A percentile compares a stretch with the other conserved stretches of the same genome.
These are phyloP conservation scores for Euproctis similis DNA, from an alignment of 2,888 invertebrate species.

Conservation along the genomic window DNA sequence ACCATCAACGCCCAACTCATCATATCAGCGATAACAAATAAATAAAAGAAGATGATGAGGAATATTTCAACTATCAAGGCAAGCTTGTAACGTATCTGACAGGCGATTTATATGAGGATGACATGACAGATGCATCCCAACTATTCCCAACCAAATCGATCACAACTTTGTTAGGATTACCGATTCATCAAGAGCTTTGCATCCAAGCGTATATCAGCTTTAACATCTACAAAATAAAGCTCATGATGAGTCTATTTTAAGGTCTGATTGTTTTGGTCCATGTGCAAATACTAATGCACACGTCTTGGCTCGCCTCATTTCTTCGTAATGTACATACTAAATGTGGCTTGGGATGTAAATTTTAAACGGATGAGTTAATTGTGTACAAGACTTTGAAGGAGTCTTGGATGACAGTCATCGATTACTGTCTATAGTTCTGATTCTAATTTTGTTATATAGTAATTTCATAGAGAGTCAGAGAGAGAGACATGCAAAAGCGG, in stretches of 20 bases:
- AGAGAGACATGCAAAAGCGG: no score
- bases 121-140: constrained; percentile 30
- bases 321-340: constrained; percentile 19
- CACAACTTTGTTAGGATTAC: constrained; percentile 28
- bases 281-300: no score
- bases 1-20: constrained; percentile 10
- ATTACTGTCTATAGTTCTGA: constrained; percentile 2
- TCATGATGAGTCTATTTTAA: no score
- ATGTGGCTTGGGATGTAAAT: constrained; percentile 5
- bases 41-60: no score
- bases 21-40: constrained; percentile 6
- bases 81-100: constrained; percentile 26
- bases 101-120: constrained; percentile 28
- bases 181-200: constrained; percentile 2
- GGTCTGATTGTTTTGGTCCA: no score
- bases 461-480: no score
- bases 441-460: no score
- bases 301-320: constrained; percentile 21
- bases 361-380: constrained; percentile 5
- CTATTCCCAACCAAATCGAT: constrained; percentile 30
- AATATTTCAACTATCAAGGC: constrained; percentile 20
- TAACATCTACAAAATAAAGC: no score
- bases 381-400: constrained; percentile 1
- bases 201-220: no score
- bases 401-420: constrained; percentile 5